Percentiles rank a stretch among this genome's conserved stretches.
Evolutionary conservation across 1,140 invertebrate species (phyloP).

Genomic region (Drepana arcuata): DNA sequence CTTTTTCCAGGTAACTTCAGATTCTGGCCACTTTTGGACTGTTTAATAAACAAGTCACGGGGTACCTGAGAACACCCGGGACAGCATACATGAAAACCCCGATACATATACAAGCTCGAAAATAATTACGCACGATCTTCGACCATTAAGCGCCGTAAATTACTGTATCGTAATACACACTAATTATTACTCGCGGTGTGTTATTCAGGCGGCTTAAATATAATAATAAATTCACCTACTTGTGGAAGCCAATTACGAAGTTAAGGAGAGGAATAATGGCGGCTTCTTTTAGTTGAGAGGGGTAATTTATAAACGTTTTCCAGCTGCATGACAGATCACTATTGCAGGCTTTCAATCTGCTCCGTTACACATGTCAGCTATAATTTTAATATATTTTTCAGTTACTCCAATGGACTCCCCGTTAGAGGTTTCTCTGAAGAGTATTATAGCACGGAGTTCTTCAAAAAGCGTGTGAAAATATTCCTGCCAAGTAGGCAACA

Average conservation of each 20-base stretch:
- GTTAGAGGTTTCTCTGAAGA: no score
- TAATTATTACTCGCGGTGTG: conserved; percentile 25
- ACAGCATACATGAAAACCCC: conserved; percentile 6
- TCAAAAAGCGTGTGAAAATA: no score
- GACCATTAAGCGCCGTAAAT: conserved; percentile 26
- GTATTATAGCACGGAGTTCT: no score
- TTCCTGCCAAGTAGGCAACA: no score
- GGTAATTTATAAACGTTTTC: neutral
- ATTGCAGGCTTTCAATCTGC: no score
- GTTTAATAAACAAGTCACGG: neutral
- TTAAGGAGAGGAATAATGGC: no score
- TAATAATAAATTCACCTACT: conserved; percentile 29
- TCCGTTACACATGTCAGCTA: no score
- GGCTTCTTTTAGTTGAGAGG: no score
- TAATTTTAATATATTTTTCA: no score
- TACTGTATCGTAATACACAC: conserved; percentile 26
- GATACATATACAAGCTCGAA: conserved; percentile 16
- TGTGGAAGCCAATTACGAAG: conserved; percentile 14
- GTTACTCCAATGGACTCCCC: no score
- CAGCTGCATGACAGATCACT: no score
- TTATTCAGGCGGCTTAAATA: conserved; percentile 25
- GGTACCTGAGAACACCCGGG: conserved; percentile 4
- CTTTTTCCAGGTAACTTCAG: neutral
- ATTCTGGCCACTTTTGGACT: neutral
- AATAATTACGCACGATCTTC: conserved; percentile 30